Conservation (phyloP, 1,140 invertebrate genomes). For the Pogonomyrmex barbatus region DNA sequence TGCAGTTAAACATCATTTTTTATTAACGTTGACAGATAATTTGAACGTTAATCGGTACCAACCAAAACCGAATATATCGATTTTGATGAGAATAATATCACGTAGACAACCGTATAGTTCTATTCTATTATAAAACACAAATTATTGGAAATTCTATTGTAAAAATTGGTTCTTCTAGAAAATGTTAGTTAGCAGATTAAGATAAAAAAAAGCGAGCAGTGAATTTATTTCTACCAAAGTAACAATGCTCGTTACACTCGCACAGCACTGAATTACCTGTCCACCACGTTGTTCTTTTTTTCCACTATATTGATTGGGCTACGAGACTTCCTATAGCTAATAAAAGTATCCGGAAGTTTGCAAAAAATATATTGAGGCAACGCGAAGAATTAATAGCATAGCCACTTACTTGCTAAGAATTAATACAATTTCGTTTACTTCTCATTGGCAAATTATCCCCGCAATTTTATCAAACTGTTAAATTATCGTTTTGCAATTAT, state of each 20-base stretch:
- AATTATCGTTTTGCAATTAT: conserved; percentile 59
- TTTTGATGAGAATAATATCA: conserved; percentile 28
- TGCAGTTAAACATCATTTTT: conserved; percentile 2
- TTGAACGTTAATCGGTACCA: conserved; percentile 42
- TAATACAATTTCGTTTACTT: conserved; percentile 61
- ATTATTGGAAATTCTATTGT: conserved; percentile 30
- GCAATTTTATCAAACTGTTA: conserved; percentile 53
- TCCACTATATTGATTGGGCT: conserved; percentile 38
- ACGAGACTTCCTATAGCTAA: conserved; percentile 52
- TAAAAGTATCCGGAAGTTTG: conserved; percentile 41
- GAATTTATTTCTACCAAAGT: conserved; percentile 47
- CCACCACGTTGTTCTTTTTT: conserved; percentile 30
- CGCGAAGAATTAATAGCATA: conserved; percentile 53
- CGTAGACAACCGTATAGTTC: conserved; percentile 13
- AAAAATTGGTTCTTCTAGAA: conserved; percentile 4
- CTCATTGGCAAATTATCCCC: conserved; percentile 54
- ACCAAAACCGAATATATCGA: conserved; percentile 19
- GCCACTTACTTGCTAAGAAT: conserved; percentile 57
- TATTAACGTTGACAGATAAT: neutral
- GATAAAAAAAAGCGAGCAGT: conserved; percentile 14
- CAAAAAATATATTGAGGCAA: conserved; percentile 42
- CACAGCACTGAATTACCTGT: conserved; percentile 59
- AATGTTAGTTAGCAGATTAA: conserved; percentile 29
- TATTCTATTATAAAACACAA: conserved; percentile 1
- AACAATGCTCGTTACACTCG: conserved; percentile 52